phyloP scores from a whole-genome alignment of 2,113 vertebrate genomes.

The Upupa epops region DNA sequence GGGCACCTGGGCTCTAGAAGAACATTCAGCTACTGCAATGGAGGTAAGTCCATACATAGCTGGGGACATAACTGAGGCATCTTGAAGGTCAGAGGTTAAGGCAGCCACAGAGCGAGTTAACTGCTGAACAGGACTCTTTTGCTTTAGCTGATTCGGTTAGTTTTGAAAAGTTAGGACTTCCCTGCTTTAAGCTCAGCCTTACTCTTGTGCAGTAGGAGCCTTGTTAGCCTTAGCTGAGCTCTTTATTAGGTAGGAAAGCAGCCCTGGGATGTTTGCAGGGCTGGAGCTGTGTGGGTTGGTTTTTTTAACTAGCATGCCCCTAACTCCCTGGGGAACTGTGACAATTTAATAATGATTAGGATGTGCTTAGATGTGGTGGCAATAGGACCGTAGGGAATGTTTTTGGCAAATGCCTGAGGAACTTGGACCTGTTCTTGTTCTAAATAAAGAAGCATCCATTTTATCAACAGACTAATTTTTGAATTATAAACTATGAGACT shows the following conservation, averaged over 20 bases:
- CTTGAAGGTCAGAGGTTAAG: background rate
- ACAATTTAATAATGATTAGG: background rate
- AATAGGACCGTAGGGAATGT: background rate
- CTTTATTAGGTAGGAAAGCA: background rate
- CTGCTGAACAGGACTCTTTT: background rate
- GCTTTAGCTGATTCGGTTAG: background rate
- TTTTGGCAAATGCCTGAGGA: background rate
- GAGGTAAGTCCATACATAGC: background rate
- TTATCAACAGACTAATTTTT: conserved; percentile 35
- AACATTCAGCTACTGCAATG: background rate
- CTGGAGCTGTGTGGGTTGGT: background rate
- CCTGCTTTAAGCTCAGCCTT: background rate
- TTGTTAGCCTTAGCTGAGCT: background rate
- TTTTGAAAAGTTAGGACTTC: background rate
- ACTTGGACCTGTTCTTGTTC: conserved; percentile 17
- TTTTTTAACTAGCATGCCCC: background rate
- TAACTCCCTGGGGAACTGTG: background rate
- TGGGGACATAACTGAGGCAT: accelerated
- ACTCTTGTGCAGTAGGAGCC: background rate
- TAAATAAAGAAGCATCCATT: conserved; percentile 40
- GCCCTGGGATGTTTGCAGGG: background rate
- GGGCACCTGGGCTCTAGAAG: background rate
- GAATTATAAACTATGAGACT: background rate
- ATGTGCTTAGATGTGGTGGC: conserved; percentile 16
- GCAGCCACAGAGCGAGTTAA: background rate